Percentiles rank a stretch among this genome's conserved stretches.
These are phyloP conservation scores for Galerucella pusilla DNA, from an alignment of 2,888 invertebrate species.

Conservation along the genomic window DNA sequence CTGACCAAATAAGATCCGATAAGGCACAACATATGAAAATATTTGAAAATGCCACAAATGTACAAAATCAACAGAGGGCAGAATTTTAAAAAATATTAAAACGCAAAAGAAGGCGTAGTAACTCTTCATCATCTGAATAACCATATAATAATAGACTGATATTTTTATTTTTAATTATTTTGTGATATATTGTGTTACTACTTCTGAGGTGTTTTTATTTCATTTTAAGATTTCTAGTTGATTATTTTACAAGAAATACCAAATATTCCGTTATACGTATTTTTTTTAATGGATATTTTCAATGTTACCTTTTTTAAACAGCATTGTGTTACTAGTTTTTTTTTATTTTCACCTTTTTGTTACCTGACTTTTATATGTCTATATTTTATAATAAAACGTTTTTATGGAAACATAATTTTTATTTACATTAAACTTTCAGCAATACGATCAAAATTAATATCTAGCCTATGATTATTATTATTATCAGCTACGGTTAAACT, in stretches of 20 bases:
- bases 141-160: neutral
- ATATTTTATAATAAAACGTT: no score
- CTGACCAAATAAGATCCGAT: neutral
- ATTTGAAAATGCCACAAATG: neutral
- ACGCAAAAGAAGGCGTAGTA: neutral
- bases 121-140: constrained; percentile 6
- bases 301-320: neutral
- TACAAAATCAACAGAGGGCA: neutral
- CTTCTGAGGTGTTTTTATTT: neutral
- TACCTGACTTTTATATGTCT: neutral
- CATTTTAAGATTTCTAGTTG: neutral
- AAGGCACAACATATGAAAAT: neutral
- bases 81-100: neutral
- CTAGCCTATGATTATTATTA: constrained; percentile 1
- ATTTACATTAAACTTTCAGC: constrained; percentile 2
- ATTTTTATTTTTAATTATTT: neutral
- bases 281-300: neutral
- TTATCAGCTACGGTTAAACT: constrained; percentile 1
- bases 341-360: no score
- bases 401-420: neutral
- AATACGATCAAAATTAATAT: neutral
- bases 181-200: constrained; percentile 3
- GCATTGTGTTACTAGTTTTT: no score
- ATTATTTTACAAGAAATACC: neutral
- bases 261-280: neutral